Evolutionary conservation across 1,140 invertebrate species (phyloP), one percentile per base, ranked within the genome.

Genomic region (Choristoneura fumiferana): DNA sequence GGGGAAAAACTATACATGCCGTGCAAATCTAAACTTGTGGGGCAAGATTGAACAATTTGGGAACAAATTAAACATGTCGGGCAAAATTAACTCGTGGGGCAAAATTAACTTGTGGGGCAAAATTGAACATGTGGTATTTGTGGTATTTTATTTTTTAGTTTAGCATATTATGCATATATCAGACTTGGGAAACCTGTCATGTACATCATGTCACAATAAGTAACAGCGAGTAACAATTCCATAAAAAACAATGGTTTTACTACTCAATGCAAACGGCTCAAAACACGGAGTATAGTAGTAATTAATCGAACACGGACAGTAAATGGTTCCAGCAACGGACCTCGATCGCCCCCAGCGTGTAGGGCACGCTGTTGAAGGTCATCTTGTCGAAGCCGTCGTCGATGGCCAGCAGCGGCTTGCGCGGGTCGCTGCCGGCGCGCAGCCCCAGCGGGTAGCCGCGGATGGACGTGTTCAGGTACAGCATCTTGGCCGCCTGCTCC

Each of bases 361-460:
- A 94, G 0, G 94, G 92, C 52, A 93, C 93, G 52, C 93, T 93
- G 63, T 91, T 85, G 74, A 89, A 93, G 62, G 91, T 90, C 52
- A 94, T 84, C 58, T 91, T 88, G 71, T 94, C 92, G 81, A 96
- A 95, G 56, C 93, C 94, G 60, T 92, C 91, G 67, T 95, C 92
- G 22, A 98, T 91, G 49, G 92, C 88, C 22, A 98, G 91, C 10
- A 94, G 90, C 0, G 95, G 94, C 62, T 93, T 93, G 45, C 94
- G 92, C 0, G 94, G 93, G 89, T 97, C 94, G 35, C 91, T 91
- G 10, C 96, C 96, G 0, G 95, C 94, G 40, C 95, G 92, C 18
- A 98, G 89, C 0, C 96, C 96, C 71, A 94, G 93, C 0, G 96
- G 95, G 82, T 97, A 95, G 0, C 95, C 96, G 57, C 96, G 91